Conservation (phyloP, 2,888 invertebrate species). For the Andricus quercusramuli region DNA sequence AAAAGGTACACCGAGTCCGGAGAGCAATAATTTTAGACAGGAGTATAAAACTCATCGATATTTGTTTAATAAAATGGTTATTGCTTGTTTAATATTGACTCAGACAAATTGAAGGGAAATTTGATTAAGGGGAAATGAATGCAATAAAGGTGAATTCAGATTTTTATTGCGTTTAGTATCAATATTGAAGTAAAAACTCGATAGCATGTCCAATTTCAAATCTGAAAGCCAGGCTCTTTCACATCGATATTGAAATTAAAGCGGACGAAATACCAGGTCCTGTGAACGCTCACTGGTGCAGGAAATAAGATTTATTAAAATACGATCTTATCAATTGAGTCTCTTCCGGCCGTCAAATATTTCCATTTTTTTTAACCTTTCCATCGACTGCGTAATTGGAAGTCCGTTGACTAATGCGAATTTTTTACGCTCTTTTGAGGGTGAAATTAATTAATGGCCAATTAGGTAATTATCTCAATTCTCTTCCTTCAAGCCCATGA, state of each 20-base stretch:
- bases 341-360: not conserved
- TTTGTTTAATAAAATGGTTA: not conserved
- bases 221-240: not conserved
- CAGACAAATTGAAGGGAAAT: not conserved
- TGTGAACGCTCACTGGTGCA: slow-evolving; percentile 14
- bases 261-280: not conserved
- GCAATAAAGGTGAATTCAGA: not conserved
- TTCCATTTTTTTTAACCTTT: slow-evolving; percentile 25
- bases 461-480: slow-evolving; percentile 9
- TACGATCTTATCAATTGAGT: slow-evolving; percentile 26
- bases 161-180: not conserved
- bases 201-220: not conserved
- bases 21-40: not conserved
- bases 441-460: not conserved
- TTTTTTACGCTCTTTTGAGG: not conserved
- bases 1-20: not conserved
- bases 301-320: slow-evolving; percentile 38
- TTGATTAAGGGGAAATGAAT: not conserved
- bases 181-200: not conserved
- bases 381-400: not conserved
- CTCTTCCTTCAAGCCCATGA: not conserved
- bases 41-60: not conserved
- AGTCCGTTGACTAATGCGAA: not conserved
- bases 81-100: not conserved
- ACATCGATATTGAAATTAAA: slow-evolving; percentile 1